Base-by-base conservation (phyloP, 2,113 vertebrate species). In the Ammospiza caudacuta region DNA sequence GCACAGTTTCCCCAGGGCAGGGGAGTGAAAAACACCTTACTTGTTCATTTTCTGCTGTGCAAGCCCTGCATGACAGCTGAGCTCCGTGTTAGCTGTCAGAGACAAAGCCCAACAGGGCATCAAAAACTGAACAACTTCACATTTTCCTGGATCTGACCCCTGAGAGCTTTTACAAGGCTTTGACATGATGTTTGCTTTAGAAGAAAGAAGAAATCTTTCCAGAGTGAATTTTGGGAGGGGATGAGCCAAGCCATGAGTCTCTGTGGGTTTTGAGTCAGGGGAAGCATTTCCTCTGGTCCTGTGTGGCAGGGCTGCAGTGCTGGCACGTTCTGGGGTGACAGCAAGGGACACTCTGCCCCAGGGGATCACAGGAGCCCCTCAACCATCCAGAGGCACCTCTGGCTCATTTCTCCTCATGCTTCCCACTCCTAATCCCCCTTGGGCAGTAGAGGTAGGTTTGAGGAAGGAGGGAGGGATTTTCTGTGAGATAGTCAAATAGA, bases 401-500 rank as follows among this genome's bases (percentile, higher is more conserved):
- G 73, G 5, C 63, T 67, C 6, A 1, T 43, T 46, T 35, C 20
- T 67, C 52, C 89, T 63, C 9, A 0, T 8, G 3, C 62, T 72
- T 79, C 57, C 61, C 58, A 9, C 63, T 82, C 57, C 69, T 57
- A 6, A 44, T 43, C 41, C 33, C 9, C 27, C 21, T 29, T 35
- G 81, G 68, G 59, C 64, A 67, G 87, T 12, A 51, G 54, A 0
- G 0, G 29, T 39, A 12, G 21, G 12, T 25, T 70, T 1, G 35
- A 83, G 90, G 92, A 94, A 92, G 79, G 84, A 70, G 37, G 46
- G 78, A 24, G 72, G 12, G 41, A 3, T 89, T 70, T 63, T 64
- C 69, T 75, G 61, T 72, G 90, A 80, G 82, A 95, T 80, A 80
- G 92, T 57, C 59, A 90, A 66, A 85, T 21, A 77, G 29, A 41